phyloP scores from a whole-genome alignment of 2,113 vertebrate species.

The Nycticorax nycticorax region DNA sequence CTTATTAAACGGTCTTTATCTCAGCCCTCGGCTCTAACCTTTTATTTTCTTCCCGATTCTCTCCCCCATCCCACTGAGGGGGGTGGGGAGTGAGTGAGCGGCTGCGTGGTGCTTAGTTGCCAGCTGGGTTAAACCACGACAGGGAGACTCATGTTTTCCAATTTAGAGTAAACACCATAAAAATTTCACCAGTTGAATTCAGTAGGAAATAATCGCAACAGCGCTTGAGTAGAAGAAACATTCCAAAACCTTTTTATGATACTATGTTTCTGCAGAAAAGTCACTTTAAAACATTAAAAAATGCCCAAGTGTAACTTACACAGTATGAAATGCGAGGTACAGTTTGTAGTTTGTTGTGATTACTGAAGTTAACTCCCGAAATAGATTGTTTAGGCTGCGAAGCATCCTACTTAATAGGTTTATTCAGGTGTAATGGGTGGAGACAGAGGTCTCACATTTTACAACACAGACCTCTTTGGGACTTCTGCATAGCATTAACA shows the following conservation, averaged over 20 bases:
- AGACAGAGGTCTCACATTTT: not conserved
- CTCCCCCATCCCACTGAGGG: too few relatives aligned
- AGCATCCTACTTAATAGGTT: not conserved
- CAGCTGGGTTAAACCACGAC: too few relatives aligned
- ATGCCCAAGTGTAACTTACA: not conserved
- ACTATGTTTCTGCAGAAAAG: not conserved
- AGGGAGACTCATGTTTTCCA: not conserved
- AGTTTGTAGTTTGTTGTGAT: not conserved
- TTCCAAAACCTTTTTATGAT: not conserved
- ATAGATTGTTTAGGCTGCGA: not conserved
- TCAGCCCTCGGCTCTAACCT: too few relatives aligned
- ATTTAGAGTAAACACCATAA: not conserved
- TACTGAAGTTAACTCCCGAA: not conserved
- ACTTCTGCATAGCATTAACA: not conserved
- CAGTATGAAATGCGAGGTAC: not conserved
- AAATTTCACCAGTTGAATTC: not conserved
- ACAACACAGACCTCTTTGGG: not conserved
- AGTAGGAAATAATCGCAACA: not conserved
- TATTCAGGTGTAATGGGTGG: not conserved
- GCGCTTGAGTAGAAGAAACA: not conserved
- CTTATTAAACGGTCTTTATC: too few relatives aligned
- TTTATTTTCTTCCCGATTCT: too few relatives aligned
- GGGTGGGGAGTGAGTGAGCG: too few relatives aligned
- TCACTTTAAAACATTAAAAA: not conserved
- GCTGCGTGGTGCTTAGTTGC: too few relatives aligned